Evolutionary conservation across 2,888 invertebrate genomes (phyloP).

Genomic region (Watsonalla cultraria): DNA sequence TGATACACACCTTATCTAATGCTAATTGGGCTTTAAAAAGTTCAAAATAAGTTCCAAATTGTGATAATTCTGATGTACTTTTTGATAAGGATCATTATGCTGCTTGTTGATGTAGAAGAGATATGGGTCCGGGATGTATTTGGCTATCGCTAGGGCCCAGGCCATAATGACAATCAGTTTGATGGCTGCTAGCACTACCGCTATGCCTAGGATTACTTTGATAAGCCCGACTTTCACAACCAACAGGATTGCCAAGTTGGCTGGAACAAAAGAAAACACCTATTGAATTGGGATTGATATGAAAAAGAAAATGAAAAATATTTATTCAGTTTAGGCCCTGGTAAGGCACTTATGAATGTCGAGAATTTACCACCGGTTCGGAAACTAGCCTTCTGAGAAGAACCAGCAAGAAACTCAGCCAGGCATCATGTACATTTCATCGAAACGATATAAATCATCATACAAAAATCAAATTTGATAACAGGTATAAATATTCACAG

Average conservation of each 20-base stretch:
- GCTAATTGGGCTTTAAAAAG: background rate
- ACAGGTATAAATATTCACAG: too few species aligned
- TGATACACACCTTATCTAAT: background rate
- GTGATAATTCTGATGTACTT: constrained; percentile 4
- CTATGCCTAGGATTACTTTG: constrained; percentile 59
- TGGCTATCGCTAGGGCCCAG: constrained; percentile 54
- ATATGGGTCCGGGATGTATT: constrained; percentile 55
- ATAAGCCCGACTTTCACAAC: constrained; percentile 60
- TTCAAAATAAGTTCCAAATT: background rate
- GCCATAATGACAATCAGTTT: constrained; percentile 58
- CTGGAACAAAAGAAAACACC: constrained; percentile 59
- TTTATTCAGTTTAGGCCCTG: too few species aligned
- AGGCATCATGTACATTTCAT: too few species aligned
- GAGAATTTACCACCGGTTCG: too few species aligned
- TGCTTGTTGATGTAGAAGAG: constrained; percentile 30
- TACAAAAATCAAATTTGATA: too few species aligned
- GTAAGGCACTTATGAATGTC: too few species aligned
- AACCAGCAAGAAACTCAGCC: too few species aligned
- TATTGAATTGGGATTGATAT: background rate
- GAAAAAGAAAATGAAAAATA: background rate
- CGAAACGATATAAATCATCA: too few species aligned
- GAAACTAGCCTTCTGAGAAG: too few species aligned
- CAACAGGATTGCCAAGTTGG: constrained; percentile 53
- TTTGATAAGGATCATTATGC: background rate
- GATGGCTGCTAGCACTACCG: constrained; percentile 42